These are phyloP conservation scores for Irena cyanogastra DNA, from an alignment of 2,113 vertebrate genomes.

Conservation along the genomic window DNA sequence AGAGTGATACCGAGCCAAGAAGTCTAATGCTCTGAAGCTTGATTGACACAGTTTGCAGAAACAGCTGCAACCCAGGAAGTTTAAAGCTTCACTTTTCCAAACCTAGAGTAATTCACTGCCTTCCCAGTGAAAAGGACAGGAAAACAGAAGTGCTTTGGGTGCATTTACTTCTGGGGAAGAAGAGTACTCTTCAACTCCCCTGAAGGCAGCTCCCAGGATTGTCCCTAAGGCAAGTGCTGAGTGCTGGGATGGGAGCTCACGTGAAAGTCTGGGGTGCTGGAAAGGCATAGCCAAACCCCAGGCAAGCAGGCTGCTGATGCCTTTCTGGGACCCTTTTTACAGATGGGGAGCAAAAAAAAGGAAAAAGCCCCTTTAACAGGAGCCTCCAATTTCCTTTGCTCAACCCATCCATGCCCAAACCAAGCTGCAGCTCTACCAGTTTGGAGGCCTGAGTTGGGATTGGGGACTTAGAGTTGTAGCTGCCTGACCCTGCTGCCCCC, in stretches of 20 bases:
- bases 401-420: not conserved
- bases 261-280: not conserved
- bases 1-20: not conserved
- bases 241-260: accelerated
- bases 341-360: not conserved
- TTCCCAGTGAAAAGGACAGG: not conserved
- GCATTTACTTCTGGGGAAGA: not conserved
- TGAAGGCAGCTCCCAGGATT: not conserved
- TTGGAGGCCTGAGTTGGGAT: not conserved
- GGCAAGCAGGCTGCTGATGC: not conserved
- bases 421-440: not conserved
- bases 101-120: not conserved
- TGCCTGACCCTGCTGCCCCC: not conserved
- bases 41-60: not conserved
- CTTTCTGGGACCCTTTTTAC: not conserved
- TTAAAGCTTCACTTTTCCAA: not conserved
- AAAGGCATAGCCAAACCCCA: not conserved
- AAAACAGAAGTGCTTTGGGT: not conserved
- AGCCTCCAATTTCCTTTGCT: not conserved
- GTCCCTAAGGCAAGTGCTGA: not conserved
- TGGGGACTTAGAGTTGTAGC: not conserved
- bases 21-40: not conserved
- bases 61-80: not conserved
- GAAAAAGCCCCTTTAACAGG: not conserved
- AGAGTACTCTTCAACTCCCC: not conserved